A percentile compares a stretch with the other conserved stretches of the same genome.
Evolutionary conservation across 2,113 vertebrate genomes (phyloP).

Genomic region (Tichodroma muraria): DNA sequence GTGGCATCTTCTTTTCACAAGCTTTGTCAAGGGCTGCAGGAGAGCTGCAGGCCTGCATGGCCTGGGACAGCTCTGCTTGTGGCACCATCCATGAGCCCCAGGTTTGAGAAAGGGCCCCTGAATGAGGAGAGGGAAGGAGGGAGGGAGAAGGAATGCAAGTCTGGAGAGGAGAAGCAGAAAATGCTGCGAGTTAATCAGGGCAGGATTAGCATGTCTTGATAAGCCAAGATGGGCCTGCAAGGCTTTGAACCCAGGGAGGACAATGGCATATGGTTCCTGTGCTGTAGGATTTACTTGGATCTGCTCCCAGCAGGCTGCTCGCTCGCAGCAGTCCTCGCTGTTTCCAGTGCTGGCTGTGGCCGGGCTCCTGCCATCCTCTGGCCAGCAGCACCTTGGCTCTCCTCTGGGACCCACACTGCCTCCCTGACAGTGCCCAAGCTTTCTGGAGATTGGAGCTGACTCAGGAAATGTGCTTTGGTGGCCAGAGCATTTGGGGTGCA

Average conservation of each 20-base stretch:
- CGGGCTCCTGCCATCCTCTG: background rate
- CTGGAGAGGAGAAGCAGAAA: background rate
- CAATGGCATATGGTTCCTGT: background rate
- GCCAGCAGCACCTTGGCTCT: background rate
- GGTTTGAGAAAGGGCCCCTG: background rate
- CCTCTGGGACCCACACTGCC: background rate
- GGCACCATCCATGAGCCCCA: background rate
- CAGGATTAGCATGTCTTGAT: constrained; percentile 29
- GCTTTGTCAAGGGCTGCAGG: background rate
- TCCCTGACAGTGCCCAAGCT: background rate
- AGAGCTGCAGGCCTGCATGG: background rate
- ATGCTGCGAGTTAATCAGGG: background rate
- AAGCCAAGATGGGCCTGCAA: constrained; percentile 2
- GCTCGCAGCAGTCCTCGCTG: accelerated
- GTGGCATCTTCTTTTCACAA: background rate
- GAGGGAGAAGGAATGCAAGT: background rate
- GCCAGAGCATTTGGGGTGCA: background rate
- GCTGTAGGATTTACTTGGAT: background rate
- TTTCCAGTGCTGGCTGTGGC: background rate
- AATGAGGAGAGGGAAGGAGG: background rate
- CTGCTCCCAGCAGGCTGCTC: background rate
- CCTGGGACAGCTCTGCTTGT: background rate
- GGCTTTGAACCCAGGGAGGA: background rate
- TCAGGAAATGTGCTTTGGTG: background rate
- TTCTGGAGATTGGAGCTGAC: background rate